phyloP scores from a whole-genome alignment of 2,113 vertebrate genomes.

The Mormyrus iriodes region DNA sequence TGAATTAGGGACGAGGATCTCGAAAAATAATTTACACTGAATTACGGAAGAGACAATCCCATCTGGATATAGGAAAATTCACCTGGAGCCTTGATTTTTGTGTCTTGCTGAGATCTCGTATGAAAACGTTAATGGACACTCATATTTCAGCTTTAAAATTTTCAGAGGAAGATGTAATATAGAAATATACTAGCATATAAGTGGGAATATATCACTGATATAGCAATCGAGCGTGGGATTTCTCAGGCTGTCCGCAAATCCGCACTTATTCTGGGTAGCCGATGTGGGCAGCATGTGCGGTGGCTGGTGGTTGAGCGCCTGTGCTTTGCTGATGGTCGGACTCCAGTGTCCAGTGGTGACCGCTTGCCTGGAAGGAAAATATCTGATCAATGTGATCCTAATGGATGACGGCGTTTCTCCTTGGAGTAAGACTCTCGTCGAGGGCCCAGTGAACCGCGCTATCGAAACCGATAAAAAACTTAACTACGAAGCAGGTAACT shows the following conservation, averaged over 20 bases:
- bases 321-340: conserved; percentile 33
- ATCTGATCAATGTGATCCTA: conserved; percentile 73
- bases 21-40: neutral
- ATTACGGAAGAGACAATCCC: neutral
- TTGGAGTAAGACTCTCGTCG: conserved; percentile 51
- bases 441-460: conserved; percentile 53
- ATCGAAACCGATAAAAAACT: conserved; percentile 48
- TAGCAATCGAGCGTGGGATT: neutral
- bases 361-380: conserved; percentile 16
- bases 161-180: neutral
- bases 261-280: neutral
- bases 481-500: conserved; percentile 44
- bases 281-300: neutral
- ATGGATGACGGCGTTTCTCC: conserved; percentile 70
- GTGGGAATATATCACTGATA: neutral
- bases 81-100: neutral
- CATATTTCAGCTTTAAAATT: neutral
- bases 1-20: neutral
- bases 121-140: neutral
- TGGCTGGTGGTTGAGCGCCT: conserved; percentile 13
- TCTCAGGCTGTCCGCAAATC: neutral
- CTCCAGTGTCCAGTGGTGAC: conserved; percentile 15
- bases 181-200: conserved; percentile 35
- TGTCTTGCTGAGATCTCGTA: neutral
- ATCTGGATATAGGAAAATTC: neutral